phyloP scores from a whole-genome alignment of 2,797 vertebrate species.

The Melanotaenia maccullochi region DNA sequence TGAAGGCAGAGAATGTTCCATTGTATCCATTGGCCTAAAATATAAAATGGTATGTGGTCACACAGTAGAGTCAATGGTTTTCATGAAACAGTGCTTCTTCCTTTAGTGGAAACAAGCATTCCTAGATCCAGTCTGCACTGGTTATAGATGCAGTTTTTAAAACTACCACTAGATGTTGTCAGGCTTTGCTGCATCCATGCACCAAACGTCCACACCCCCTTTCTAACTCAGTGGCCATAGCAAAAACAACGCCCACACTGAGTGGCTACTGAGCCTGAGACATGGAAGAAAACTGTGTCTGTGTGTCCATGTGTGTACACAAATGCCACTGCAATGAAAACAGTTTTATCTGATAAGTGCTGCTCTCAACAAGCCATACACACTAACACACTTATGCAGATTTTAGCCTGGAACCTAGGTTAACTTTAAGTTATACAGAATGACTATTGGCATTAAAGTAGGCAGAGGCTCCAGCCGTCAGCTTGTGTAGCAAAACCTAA shows the following conservation, averaged over 20 bases:
- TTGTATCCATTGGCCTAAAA: conserved; percentile 21
- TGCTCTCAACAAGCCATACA: conserved; percentile 4
- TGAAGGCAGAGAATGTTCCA: conserved; percentile 15
- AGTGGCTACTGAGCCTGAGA: conserved; percentile 43
- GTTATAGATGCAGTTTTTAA: conserved; percentile 22
- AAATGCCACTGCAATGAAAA: conserved; percentile 28
- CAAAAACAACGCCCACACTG: conserved; percentile 59
- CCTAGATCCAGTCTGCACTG: conserved; percentile 33
- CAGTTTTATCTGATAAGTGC: conserved; percentile 28
- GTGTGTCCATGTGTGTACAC: conserved; percentile 11
- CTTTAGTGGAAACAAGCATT: conserved; percentile 50
- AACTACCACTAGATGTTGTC: conserved; percentile 68
- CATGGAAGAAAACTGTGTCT: conserved; percentile 34
- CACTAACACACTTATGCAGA: conserved; percentile 7
- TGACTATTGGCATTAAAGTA: conserved; percentile 29
- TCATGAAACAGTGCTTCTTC: conserved; percentile 32
- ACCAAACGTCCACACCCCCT: conserved; percentile 63
- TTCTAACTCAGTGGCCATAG: conserved; percentile 54
- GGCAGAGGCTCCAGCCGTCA: conserved; percentile 24
- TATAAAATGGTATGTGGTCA: conserved; percentile 39
- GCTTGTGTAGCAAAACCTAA: conserved; percentile 36
- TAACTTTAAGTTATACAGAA: conserved; percentile 31
- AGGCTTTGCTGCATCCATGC: conserved; percentile 56
- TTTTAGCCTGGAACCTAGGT: conserved; percentile 23
- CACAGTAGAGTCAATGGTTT: conserved; percentile 41